Conservation (phyloP, 2,797 vertebrate genomes). For the Zenarchopterus dispar region DNA sequence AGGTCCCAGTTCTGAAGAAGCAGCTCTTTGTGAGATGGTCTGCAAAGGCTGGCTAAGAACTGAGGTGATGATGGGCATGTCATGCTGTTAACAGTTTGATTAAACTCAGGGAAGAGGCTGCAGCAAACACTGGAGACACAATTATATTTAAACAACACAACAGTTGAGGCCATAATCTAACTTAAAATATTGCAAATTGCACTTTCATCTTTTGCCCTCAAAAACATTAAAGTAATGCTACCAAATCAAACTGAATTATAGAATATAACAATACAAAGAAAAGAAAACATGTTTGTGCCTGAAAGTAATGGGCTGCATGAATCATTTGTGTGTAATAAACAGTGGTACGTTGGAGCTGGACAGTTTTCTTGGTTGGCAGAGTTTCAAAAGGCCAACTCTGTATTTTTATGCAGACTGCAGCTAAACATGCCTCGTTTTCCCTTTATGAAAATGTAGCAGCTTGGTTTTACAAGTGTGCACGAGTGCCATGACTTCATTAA, state of each 20-base stretch:
- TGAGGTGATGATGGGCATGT: conserved; percentile 31
- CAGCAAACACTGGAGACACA: conserved; percentile 8
- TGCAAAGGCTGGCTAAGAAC: background rate
- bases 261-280: background rate
- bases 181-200: background rate
- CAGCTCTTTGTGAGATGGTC: background rate
- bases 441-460: conserved; percentile 24
- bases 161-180: conserved; percentile 4
- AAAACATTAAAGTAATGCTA: background rate
- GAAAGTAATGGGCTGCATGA: conserved; percentile 8
- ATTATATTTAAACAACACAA: conserved; percentile 19
- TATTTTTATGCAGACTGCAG: conserved; percentile 15
- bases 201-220: background rate
- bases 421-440: conserved; percentile 13
- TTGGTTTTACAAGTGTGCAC: conserved; percentile 35
- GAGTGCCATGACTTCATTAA: conserved; percentile 37
- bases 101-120: conserved; percentile 18
- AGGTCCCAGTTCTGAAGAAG: conserved; percentile 1
- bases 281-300: background rate
- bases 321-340: conserved; percentile 33
- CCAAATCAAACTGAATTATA: background rate
- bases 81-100: conserved; percentile 30
- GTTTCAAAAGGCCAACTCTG: conserved; percentile 6
- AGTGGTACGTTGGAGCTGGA: conserved; percentile 21
- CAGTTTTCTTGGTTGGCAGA: conserved; percentile 20